phyloP scores from a whole-genome alignment of 2,797 vertebrate species.

The Cyprinodon diabolis region DNA sequence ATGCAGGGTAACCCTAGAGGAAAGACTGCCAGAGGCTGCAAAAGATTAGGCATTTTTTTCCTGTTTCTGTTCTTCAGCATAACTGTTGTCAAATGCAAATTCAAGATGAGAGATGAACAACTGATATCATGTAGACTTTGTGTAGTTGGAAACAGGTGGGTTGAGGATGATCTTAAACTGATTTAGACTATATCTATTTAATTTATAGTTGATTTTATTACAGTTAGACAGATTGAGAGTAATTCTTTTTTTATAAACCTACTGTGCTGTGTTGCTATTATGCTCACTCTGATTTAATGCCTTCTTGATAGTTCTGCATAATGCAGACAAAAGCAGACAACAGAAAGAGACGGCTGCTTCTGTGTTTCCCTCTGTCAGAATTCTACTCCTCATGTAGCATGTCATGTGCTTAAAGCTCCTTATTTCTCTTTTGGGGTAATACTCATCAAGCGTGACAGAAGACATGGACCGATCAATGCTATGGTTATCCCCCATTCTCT shows the following conservation, averaged over 20 bases:
- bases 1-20: not conserved
- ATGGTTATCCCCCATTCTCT: constrained; percentile 18
- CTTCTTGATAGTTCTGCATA: not conserved
- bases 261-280: too few species aligned
- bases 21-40: not conserved
- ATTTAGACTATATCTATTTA: not conserved
- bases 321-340: not conserved
- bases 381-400: not conserved
- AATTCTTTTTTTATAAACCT: not conserved
- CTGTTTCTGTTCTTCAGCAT: not conserved
- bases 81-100: not conserved
- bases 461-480: constrained; percentile 42
- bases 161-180: not conserved
- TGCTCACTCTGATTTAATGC: not conserved
- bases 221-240: not conserved
- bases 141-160: not conserved
- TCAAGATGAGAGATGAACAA: not conserved
- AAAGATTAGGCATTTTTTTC: not conserved
- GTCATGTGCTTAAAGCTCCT: constrained; percentile 27
- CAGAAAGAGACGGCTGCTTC: not conserved
- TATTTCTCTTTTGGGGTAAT: constrained; percentile 20
- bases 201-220: too few species aligned
- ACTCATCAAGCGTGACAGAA: constrained; percentile 39
- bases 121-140: not conserved
- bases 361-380: constrained; percentile 1